Evolutionary conservation across 2,888 invertebrate species (phyloP).

Genomic region (Periphyllus acericola): DNA sequence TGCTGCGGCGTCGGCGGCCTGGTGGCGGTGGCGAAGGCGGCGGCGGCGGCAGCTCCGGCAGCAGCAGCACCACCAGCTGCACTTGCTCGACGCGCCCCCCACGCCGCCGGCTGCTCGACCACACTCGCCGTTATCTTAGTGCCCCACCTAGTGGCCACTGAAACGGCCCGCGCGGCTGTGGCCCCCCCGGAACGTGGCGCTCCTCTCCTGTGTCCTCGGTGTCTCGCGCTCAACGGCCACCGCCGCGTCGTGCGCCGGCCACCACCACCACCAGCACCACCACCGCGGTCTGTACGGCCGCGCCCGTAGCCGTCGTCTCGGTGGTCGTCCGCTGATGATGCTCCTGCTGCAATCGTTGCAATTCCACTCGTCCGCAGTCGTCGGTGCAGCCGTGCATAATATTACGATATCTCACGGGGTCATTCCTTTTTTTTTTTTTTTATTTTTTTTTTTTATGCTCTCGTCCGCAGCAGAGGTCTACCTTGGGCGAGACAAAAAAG

Average conservation of each 20-base stretch:
- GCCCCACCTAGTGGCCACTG: not conserved
- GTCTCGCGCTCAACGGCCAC: not conserved
- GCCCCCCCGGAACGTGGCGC: no score
- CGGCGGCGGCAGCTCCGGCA: constrained; percentile 62
- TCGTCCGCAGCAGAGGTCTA: no score
- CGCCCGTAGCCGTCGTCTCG: not conserved
- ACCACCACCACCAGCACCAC: not conserved
- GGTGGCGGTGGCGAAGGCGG: constrained; percentile 62
- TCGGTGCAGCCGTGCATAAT: not conserved
- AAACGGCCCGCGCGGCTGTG: not conserved
- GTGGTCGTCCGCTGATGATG: not conserved
- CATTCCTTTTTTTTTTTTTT: not conserved
- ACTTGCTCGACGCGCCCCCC: constrained; percentile 64
- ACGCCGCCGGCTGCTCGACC: constrained; percentile 63
- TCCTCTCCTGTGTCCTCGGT: not conserved
- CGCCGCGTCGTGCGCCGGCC: not conserved
- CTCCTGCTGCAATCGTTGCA: not conserved
- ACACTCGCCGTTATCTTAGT: constrained; percentile 26
- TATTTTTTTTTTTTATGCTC: no score
- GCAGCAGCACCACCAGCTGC: constrained; percentile 63
- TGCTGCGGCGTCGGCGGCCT: constrained; percentile 54
- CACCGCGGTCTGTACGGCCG: not conserved
- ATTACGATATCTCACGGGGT: not conserved
- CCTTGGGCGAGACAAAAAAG: no score
- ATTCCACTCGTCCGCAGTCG: not conserved